Conservation (phyloP, 2,797 vertebrate genomes). For the Poeciliopsis turneri region DNA sequence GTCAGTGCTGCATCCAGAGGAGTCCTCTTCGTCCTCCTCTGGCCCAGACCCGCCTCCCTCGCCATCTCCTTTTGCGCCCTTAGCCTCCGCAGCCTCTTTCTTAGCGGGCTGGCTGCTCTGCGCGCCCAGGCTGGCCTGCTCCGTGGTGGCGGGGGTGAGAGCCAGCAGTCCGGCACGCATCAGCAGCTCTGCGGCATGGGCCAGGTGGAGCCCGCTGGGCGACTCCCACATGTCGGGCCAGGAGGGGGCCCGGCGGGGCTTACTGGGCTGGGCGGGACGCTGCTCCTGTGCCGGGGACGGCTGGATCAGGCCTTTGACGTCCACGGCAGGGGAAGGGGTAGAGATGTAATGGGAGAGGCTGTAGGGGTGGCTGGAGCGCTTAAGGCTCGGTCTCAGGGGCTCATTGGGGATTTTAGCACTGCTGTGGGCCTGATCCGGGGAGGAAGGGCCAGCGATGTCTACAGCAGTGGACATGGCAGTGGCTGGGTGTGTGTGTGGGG, state of each 20-base stretch:
- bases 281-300: constrained; percentile 87
- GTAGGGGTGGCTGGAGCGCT: constrained; percentile 88
- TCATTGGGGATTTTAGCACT: constrained; percentile 96
- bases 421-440: constrained; percentile 90
- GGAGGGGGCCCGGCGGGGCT: constrained; percentile 89
- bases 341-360: constrained; percentile 94
- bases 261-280: constrained; percentile 86
- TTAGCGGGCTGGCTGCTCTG: constrained; percentile 75
- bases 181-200: constrained; percentile 95
- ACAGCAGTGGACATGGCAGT: constrained; percentile 78
- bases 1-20: constrained; percentile 91
- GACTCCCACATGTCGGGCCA: constrained; percentile 92
- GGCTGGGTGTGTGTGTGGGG: constrained; percentile 61
- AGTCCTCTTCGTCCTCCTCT: constrained; percentile 84
- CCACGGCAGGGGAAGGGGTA: constrained; percentile 83
- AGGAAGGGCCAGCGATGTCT: constrained; percentile 84
- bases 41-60: constrained; percentile 81
- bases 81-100: constrained; percentile 75
- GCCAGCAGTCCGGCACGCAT: constrained; percentile 90
- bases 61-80: constrained; percentile 83
- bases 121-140: constrained; percentile 75
- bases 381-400: constrained; percentile 95
- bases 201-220: constrained; percentile 92
- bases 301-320: constrained; percentile 91
- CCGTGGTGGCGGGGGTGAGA: constrained; percentile 72